Conservation (phyloP, 2,113 vertebrate species). For the Psophia crepitans region DNA sequence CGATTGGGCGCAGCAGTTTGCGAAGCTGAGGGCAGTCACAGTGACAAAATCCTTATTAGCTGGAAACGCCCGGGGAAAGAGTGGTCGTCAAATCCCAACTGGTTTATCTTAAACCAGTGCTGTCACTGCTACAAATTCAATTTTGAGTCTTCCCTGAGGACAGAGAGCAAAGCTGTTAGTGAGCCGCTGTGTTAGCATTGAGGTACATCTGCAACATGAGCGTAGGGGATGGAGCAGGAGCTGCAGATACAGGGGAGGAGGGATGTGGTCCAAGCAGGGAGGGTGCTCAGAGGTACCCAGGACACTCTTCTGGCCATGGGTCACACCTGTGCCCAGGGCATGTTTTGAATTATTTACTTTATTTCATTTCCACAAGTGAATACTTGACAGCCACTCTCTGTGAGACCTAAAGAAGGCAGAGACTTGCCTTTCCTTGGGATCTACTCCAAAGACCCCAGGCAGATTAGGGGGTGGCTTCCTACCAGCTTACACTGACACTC, state of each 20-base stretch:
- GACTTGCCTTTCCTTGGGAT: not conserved
- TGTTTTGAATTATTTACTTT: not conserved
- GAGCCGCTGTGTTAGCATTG: not conserved
- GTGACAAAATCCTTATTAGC: conserved; percentile 49
- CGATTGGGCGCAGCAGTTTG: not conserved
- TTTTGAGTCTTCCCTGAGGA: conserved; percentile 39
- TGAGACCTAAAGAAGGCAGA: not conserved
- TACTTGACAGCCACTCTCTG: not conserved
- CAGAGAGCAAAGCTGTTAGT: not conserved
- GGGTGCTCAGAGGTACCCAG: not conserved
- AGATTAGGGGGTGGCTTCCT: not conserved
- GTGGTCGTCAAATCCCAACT: not conserved
- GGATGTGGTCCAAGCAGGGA: not conserved
- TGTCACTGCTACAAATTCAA: conserved; percentile 46
- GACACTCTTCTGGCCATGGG: not conserved
- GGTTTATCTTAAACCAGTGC: conserved; percentile 38
- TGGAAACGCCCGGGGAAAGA: conserved; percentile 4
- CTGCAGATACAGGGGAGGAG: not conserved
- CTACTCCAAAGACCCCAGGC: not conserved
- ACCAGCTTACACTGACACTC: not conserved
- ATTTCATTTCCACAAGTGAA: not conserved
- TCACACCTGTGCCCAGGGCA: not conserved
- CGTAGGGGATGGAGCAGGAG: not conserved
- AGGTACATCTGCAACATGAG: not conserved
- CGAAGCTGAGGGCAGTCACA: not conserved